Base-by-base conservation (phyloP, 2,888 invertebrate genomes). In the Acanthosepion lycidas region DNA sequence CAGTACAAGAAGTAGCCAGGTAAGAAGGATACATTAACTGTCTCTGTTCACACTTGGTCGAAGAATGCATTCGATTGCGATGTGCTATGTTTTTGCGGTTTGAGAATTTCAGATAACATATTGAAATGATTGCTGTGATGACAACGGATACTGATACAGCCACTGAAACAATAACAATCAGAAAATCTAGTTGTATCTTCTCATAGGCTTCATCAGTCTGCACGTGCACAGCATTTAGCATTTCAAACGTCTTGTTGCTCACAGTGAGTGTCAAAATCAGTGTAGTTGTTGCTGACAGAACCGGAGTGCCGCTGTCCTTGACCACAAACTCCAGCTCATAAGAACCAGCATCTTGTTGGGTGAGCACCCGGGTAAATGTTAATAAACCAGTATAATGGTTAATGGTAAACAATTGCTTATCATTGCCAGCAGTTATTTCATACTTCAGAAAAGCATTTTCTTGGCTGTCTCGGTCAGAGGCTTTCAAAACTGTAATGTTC, bases 101-200 rank as follows among this genome's bases (percentile, higher is more conserved):
- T 12, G 78, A 78, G 78, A 78, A 78, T 78, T 78, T 78, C n/a
- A 78, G n/a, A 78, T 78, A 78, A 33, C 78, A 78, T 78, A 78
- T 78, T 33, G 78, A 78, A 18, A 78, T 78, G 78, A 78, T 78
- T 12, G 78, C 78, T 18, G 78, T 78, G n/a, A 78, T 78, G 4
- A 78, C 78, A 6, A 78, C 78, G 5, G 78, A 78, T 78, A 78
- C 78, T 78, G 78, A 78, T 33, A 78, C 78, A n/a, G 78, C 78
- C 78, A 78, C 78, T n/a, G 78, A 78, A 78, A 78, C 78, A 78
- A 78, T 78, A 78, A 78, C 78, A 78, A 78, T 78, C 78, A 78
- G 78, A 78, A 78, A 78, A 78, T 78, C 78, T 78, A 78, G n/a
- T 78, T 78, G 78, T 78, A 78, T 78, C 78, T 78, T 78, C n/a